Evolutionary conservation across 2,797 vertebrate species (phyloP).

Genomic region (Tenualosa ilisha): DNA sequence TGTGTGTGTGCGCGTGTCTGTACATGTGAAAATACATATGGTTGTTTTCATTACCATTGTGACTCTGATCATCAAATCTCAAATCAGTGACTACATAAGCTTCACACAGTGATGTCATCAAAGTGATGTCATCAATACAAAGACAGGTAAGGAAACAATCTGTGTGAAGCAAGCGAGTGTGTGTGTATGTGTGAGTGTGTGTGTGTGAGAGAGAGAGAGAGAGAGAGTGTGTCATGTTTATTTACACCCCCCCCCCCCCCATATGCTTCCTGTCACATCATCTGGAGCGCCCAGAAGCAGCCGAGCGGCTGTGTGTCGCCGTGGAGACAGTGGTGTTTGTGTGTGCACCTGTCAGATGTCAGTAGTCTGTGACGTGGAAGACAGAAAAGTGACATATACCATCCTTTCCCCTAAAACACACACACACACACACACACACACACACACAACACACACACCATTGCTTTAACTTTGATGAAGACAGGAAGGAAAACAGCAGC

Average conservation of each 20-base stretch:
- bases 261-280: not conserved
- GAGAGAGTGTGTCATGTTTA: not conserved
- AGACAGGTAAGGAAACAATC: not conserved
- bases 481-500: not conserved
- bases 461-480: not conserved
- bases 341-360: not conserved
- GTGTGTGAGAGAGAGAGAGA: no score
- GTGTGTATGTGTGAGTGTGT: no score
- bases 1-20: slow-evolving; percentile 33
- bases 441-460: slow-evolving; percentile 21
- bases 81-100: not conserved
- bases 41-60: not conserved
- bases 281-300: not conserved
- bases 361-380: not conserved
- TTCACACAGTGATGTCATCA: not conserved
- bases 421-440: slow-evolving; percentile 4
- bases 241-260: not conserved
- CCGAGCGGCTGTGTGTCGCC: not conserved
- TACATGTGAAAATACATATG: slow-evolving; percentile 14
- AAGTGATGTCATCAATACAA: not conserved
- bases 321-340: not conserved
- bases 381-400: not conserved
- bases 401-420: not conserved
- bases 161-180: not conserved
- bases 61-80: not conserved